Evolutionary conservation across 2,797 vertebrate species (phyloP).

Genomic region (Sparus aurata): DNA sequence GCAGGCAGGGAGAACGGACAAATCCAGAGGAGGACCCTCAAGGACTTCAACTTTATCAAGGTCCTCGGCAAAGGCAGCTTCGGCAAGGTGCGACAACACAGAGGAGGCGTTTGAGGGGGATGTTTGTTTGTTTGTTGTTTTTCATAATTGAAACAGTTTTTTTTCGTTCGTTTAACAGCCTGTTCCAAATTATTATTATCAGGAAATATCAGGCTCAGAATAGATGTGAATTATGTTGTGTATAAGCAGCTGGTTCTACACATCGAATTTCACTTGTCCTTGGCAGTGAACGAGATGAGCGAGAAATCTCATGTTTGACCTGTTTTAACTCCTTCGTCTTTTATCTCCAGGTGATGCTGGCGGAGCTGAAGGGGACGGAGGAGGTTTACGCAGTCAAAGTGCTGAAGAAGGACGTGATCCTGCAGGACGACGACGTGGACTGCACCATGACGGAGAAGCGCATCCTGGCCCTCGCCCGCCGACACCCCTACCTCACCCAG

Average conservation of each 20-base stretch:
- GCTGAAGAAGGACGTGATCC: slow-evolving; percentile 97
- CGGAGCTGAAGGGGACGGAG: slow-evolving; percentile 94
- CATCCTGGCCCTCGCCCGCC: slow-evolving; percentile 94
- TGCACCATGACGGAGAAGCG: slow-evolving; percentile 98
- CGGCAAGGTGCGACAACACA: slow-evolving; percentile 89
- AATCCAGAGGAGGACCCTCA: slow-evolving; percentile 90
- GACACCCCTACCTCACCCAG: slow-evolving; percentile 96
- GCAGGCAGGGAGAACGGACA: slow-evolving; percentile 93
- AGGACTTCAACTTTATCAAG: slow-evolving; percentile 98
- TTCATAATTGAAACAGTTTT: slow-evolving; percentile 32
- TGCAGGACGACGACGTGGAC: slow-evolving; percentile 97
- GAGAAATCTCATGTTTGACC: too few species aligned
- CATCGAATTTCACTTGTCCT: too few species aligned
- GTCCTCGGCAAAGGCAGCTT: slow-evolving; percentile 99
- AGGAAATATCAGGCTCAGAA: neutral
- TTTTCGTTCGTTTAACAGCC: slow-evolving; percentile 2
- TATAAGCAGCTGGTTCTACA: slow-evolving; percentile 5
- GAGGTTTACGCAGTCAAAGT: slow-evolving; percentile 97
- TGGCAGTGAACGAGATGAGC: too few species aligned
- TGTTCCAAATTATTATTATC: slow-evolving; percentile 23
- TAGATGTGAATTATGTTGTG: slow-evolving; percentile 16
- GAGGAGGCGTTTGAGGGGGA: slow-evolving; percentile 24
- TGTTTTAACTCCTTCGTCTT: neutral
- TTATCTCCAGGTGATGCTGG: slow-evolving; percentile 93
- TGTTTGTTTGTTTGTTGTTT: slow-evolving; percentile 52